These are phyloP conservation scores for Petromus typicus DNA, from an alignment of 2,113 vertebrate species.

Conservation along the genomic window DNA sequence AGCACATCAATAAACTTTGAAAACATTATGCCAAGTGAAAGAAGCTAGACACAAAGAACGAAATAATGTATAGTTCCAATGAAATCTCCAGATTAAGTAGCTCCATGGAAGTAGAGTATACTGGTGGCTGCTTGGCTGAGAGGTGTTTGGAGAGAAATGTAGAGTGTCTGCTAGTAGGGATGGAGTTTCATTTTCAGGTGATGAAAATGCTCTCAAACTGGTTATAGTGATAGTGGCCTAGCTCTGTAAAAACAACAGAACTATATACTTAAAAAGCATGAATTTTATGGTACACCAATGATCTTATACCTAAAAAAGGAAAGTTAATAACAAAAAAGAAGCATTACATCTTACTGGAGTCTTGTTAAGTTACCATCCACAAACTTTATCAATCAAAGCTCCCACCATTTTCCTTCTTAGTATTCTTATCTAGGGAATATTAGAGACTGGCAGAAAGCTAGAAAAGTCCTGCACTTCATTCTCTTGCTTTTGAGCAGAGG, in stretches of 20 bases:
- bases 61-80: not conserved
- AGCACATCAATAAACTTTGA: not conserved
- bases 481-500: slow-evolving; percentile 18
- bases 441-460: slow-evolving; percentile 44
- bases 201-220: slow-evolving; percentile 9
- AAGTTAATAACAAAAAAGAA: slow-evolving; percentile 43
- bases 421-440: slow-evolving; percentile 46
- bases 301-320: slow-evolving; percentile 14
- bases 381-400: slow-evolving; percentile 65
- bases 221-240: not conserved
- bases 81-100: slow-evolving; percentile 34
- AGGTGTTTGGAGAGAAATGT: not conserved
- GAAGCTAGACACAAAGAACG: slow-evolving; percentile 2
- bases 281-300: slow-evolving; percentile 46
- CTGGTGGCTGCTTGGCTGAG: not conserved
- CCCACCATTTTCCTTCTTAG: slow-evolving; percentile 28
- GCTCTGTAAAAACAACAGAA: slow-evolving; percentile 36
- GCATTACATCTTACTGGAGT: slow-evolving; percentile 35
- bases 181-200: not conserved
- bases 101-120: not conserved
- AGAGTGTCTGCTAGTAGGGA: not conserved
- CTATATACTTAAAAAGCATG: slow-evolving; percentile 2
- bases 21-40: slow-evolving; percentile 52
- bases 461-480: slow-evolving; percentile 4
- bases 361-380: not conserved